Base-by-base conservation (phyloP, 2,888 invertebrate genomes). In the Bedellia somnulentella region DNA sequence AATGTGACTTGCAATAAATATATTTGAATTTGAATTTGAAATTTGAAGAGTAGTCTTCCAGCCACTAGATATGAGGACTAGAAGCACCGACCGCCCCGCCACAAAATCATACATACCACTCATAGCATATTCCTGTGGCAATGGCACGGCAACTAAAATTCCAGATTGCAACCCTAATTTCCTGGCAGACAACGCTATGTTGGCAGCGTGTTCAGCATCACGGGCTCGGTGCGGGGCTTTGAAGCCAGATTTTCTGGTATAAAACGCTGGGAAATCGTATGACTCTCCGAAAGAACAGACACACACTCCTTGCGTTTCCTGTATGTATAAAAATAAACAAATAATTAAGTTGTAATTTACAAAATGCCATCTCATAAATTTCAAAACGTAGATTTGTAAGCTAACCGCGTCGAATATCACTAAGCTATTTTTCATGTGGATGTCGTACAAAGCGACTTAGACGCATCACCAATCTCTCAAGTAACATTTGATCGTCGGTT, bases 221-320 rank as follows among this genome's bases (percentile, higher is more conserved):
- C 62, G 37, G 1, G 90, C 81, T 43, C 80, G 81, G 47, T 89
- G 85, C 0, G 93, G 91, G 0, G 89, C 84, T 32, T 66, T 67
- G 39, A 67, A 79, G 1, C 87, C 88, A 41, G 95, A 95, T 33
- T 80, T 73, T 3, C 80, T 64, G 1, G 89, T 87, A 64, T 95
- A 99, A 70, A 99, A 99, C 23, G 95, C 93, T 1, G 99, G 99
- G 62, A 99, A 99, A 9, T 83, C 80, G 1, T 63, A 59, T 0
- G 78, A 59, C n/a, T 77, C 61, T 0, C 89, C 87, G 40, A 83
- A 87, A 0, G 88, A 83, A 18, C 87, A 85, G 0, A 97, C 94
- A 44, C 90, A 89, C 1, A 97, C 95, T 1, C 97, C 96, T 58
- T 93, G 87, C 0, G 96, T 98, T 78, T 98, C 97, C 91, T 93